These are phyloP conservation scores for Pipa parva DNA, from an alignment of 2,113 vertebrate genomes.

Conservation along the genomic window DNA sequence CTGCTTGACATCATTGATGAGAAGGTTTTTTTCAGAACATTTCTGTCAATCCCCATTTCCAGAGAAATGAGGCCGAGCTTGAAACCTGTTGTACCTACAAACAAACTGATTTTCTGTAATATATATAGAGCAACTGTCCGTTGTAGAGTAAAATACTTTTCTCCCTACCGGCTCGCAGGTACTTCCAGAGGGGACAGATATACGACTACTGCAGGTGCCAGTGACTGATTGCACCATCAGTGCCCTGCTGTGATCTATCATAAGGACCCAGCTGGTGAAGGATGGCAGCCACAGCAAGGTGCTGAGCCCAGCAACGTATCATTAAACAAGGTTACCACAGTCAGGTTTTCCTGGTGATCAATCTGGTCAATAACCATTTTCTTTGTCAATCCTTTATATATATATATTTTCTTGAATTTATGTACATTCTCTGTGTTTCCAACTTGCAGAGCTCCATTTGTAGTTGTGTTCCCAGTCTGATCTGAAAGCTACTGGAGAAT, in stretches of 20 bases:
- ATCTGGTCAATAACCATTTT: slow-evolving; percentile 73
- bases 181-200: slow-evolving; percentile 75
- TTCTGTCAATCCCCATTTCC: no score
- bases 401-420: background rate
- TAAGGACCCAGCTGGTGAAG: slow-evolving; percentile 73
- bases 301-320: slow-evolving; percentile 83
- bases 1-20: no score
- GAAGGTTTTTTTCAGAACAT: no score
- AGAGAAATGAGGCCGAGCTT: no score
- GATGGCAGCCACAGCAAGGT: slow-evolving; percentile 75
- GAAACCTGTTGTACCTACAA: no score
- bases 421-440: no score
- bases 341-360: slow-evolving; percentile 81
- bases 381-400: slow-evolving; percentile 47
- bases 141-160: slow-evolving; percentile 63
- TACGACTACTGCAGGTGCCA: slow-evolving; percentile 78
- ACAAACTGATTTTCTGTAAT: background rate
- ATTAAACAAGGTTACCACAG: slow-evolving; percentile 88
- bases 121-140: slow-evolving; percentile 54
- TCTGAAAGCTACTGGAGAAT: no score
- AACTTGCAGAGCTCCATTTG: background rate
- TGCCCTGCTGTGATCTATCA: slow-evolving; percentile 93
- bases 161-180: slow-evolving; percentile 68
- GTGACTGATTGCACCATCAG: slow-evolving; percentile 98
- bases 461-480: background rate